Base-by-base conservation (phyloP, 1,140 invertebrate species). In the Sitophilus oryzae region DNA sequence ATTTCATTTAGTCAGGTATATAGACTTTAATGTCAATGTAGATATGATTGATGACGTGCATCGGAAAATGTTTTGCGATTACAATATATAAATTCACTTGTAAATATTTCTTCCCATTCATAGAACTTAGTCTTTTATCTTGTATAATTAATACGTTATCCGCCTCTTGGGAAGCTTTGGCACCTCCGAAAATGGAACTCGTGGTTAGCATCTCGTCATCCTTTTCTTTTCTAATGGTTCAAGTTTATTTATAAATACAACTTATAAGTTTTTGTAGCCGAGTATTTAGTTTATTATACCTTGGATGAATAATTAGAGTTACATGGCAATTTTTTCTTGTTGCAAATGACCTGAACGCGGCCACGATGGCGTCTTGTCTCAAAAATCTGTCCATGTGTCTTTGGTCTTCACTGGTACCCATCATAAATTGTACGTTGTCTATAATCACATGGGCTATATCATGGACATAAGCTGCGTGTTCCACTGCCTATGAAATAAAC, bases 391-490 rank as follows among this genome's bases (percentile, higher is more conserved):
- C 93, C 10, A 82, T 71, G 43, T 80, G 75, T 51, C 78, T 77
- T 2, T 73, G 53, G 48, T 79, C 72, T 1, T 79, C 77, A 3
- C 80, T 79, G 45, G 83, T 76, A 0, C 93, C 95, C 80, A 98
- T 84, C 93, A 98, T 97, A 70, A 98, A 99, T 74, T 99, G 97
- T n/a, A 99, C 80, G 76, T 99, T 99, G 75, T 99, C 97, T 42
- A 99, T 91, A 23, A 99, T 84, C 2, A 99, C 88, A 75, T 99
- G 97, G 23, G 85, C 78, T 59, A 98, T 92, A 68, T 96, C 92
- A 70, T 96, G 83, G 18, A 96, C 84, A 71, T 93, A 93, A 1
- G 91, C 86, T 2, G 93, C 91, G 76, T 96, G 89, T 65, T 88
- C 83, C 64, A 98, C 89, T 2, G 91, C 89, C 86, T 92, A 63